Conservation (phyloP, 2,888 invertebrate genomes). For the Linnaemya tessellans region DNA sequence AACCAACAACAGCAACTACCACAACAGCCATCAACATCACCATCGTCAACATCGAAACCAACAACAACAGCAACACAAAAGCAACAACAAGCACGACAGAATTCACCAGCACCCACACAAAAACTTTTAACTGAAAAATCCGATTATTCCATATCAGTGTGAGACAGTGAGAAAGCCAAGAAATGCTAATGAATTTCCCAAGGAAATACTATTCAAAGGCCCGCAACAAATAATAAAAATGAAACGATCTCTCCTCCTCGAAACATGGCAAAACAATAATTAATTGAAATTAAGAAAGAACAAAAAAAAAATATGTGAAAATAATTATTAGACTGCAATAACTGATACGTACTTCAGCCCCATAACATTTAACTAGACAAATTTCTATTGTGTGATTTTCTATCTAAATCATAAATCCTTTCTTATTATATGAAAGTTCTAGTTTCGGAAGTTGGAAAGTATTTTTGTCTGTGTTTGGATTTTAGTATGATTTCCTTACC, state of each 20-base stretch:
- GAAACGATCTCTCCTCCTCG: constrained; percentile 7
- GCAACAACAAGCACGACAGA: constrained; percentile 80
- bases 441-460: constrained; percentile 8
- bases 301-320: not conserved
- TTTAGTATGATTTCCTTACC: not conserved
- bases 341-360: not conserved
- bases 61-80: constrained; percentile 78
- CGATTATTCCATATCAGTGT: constrained; percentile 90
- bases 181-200: not conserved
- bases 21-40: constrained; percentile 80
- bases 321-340: constrained; percentile 30
- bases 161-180: constrained; percentile 78
- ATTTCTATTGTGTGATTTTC: not conserved
- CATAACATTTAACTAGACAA: not conserved
- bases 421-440: too few relatives aligned
- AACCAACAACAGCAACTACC: constrained; percentile 77
- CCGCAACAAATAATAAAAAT: not conserved
- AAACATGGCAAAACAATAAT: constrained; percentile 51
- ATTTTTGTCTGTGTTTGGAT: constrained; percentile 43
- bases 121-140: constrained; percentile 86
- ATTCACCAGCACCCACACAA: constrained; percentile 82
- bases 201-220: not conserved
- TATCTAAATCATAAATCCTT: not conserved
- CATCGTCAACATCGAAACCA: constrained; percentile 78
- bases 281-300: constrained; percentile 23